A percentile compares a stretch with the other conserved stretches of the same genome.
These are phyloP conservation scores for Tinamus major DNA, from an alignment of 2,797 vertebrate species.

Conservation along the genomic window DNA sequence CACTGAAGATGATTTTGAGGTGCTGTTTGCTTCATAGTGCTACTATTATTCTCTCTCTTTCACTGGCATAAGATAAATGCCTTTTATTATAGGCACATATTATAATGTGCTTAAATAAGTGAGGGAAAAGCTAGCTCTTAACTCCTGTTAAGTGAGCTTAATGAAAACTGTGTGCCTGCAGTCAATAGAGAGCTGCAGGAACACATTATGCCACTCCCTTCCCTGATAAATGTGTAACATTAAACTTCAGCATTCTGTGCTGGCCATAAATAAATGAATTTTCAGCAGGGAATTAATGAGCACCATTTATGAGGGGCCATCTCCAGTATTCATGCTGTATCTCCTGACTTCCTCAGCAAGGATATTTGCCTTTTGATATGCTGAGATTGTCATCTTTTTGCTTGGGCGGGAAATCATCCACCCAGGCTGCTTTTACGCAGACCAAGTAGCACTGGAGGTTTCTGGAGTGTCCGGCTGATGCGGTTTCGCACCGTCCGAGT, in stretches of 20 bases:
- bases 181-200: neutral
- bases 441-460: neutral
- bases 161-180: neutral
- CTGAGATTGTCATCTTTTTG: neutral
- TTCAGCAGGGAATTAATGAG: neutral
- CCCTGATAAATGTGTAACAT: neutral
- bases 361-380: neutral
- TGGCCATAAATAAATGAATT: neutral
- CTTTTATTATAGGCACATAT: neutral
- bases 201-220: neutral
- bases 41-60: neutral
- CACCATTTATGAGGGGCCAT: neutral
- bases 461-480: neutral
- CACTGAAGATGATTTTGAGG: neutral
- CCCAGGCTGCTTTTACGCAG: neutral
- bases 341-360: neutral
- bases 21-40: neutral
- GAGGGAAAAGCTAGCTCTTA: neutral
- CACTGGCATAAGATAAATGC: neutral
- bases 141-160: slow-evolving; percentile 11
- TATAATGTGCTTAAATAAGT: slow-evolving; percentile 12
- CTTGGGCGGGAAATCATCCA: neutral
- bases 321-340: neutral
- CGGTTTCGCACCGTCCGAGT: accelerated
- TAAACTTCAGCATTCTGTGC: neutral